Base-by-base conservation (phyloP, 2,888 invertebrate species). In the Hydrotaea cyrtoneurina region DNA sequence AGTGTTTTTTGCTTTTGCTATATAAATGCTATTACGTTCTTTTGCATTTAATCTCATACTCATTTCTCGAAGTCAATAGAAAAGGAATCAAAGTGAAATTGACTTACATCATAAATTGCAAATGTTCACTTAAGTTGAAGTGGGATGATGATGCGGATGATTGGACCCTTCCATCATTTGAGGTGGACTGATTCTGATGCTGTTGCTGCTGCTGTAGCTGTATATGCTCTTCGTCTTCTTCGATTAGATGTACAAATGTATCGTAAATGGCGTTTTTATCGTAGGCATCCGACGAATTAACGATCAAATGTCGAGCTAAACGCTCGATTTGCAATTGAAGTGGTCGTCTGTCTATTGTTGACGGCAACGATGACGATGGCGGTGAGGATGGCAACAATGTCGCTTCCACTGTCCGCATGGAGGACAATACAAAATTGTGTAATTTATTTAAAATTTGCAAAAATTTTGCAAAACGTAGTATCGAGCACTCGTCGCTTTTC, bases 241-340 rank as follows among this genome's bases (percentile, higher is more conserved):
- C 86, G 81, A 86, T 80, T 72, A 82, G 71, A 43, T 74, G 55
- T 59, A 87, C 82, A 77, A 87, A 86, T 77, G 85, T 81, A 77
- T 89, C 88, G 75, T 89, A 89, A 86, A 90, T 89, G 85, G 86
- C 86, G 71, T 82, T 86, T 79, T 77, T 89, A 87, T 85, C 86
- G 86, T 71, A 85, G 79, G 82, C 86, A 86, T 73, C 87, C 87
- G 69, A 86, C 85, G 77, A 86, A 83, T 78, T 77, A 73, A 83
- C 80, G 66, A 86, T 86, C 78, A 83, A 83, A 77, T 81, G 88
- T 23, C 88, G 87, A 53, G 89, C 89, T 86, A 90, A 81, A 5
- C 91, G 89, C 82, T 90, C 90, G 82, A 91, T 86, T 80, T 89
- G 90, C 78, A 90, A 81, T 86, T 88, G 89, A 81, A 89, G 77